Evolutionary conservation across 2,113 vertebrate genomes (phyloP), one percentile per base, ranked within the genome.

Genomic region (Sclerurus mexicanus): DNA sequence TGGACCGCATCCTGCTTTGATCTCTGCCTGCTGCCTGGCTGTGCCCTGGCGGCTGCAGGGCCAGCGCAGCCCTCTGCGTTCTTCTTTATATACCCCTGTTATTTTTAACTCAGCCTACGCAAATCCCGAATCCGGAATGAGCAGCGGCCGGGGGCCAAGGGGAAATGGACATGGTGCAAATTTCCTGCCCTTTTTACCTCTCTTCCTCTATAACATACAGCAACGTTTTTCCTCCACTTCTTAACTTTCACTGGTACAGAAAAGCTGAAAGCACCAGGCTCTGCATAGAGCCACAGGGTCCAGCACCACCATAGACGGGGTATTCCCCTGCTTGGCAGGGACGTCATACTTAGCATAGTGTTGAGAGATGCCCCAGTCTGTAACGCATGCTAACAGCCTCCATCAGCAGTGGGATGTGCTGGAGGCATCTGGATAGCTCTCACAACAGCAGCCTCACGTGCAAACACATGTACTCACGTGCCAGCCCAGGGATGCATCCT

Each of bases 31-130:
- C 75, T 95, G 93, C 86, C 72, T 92, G 71, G 40, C 90, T 87
- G 62, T 97, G 93, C 95, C 95, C 88, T 28, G 87, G 42, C 8
- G 56, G 68, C 92, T 91, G 85, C 56, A 3, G 82, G 93, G 88
- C 95, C 93, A 88, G 89, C 4, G 10, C 94, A 91, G 90, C 75
- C 74, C 80, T 93, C 71, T 58, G 69, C 1, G 23, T 93, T 87
- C 95, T 93, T 97, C 97, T 94, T 98, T 98, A 98, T 98, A 98
- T 98, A 98, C 97, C 97, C 95, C 87, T 96, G 94, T 97, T 98
- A 98, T 98, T 98, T 98, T 98, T 98, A 98, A 98, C 97, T 93
- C 96, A 97, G 97, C 97, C 98, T 98, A 98, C 98, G 98, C 97
- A 98, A 98, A 98, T 98, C 98, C 97, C 96, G 87, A 96, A 97